phyloP scores from a whole-genome alignment of 2,113 vertebrate species.

The Mesitornis unicolor region DNA sequence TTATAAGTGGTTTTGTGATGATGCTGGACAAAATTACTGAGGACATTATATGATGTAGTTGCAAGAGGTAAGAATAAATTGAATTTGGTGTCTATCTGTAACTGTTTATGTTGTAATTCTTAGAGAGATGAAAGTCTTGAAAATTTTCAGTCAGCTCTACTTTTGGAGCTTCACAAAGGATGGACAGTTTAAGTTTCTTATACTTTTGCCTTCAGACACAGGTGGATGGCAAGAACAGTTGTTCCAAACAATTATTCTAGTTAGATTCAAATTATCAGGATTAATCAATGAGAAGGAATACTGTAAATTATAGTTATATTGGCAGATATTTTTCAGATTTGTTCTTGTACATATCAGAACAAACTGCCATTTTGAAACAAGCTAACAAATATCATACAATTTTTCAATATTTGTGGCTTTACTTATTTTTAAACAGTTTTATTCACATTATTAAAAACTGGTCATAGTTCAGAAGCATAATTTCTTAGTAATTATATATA shows the following conservation, averaged over 20 bases:
- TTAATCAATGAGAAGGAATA: background rate
- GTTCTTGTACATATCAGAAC: background rate
- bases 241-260: background rate
- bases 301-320: background rate
- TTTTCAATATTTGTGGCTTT: background rate
- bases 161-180: background rate
- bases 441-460: background rate
- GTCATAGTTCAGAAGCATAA: background rate
- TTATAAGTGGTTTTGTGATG: background rate
- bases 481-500: background rate
- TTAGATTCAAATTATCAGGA: background rate
- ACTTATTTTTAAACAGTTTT: background rate
- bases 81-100: background rate
- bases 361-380: background rate
- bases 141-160: background rate
- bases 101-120: background rate
- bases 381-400: background rate
- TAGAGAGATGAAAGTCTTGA: background rate
- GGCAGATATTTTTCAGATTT: background rate
- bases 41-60: background rate
- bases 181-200: background rate
- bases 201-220: background rate
- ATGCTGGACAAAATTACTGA: background rate
- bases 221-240: background rate
- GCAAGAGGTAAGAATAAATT: background rate